phyloP scores from a whole-genome alignment of 2,113 vertebrate species.

The Mixornis gularis region DNA sequence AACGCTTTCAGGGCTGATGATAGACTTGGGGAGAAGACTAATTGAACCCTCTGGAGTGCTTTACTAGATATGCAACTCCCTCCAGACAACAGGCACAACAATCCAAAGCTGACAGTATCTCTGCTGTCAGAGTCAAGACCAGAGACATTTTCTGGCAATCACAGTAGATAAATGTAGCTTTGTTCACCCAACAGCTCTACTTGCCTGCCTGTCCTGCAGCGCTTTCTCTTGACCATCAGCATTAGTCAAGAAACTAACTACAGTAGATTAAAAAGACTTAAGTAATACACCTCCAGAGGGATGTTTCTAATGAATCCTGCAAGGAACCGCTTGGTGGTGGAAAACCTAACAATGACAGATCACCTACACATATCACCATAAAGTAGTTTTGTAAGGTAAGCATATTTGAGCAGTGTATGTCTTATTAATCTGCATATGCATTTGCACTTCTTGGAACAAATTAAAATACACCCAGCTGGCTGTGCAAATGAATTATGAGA shows the following conservation, averaged over 20 bases:
- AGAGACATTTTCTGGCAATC: not conserved
- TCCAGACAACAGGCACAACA: not conserved
- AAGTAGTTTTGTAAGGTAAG: not conserved
- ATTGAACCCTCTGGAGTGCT: not conserved
- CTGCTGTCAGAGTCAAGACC: not conserved
- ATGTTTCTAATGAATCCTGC: not conserved
- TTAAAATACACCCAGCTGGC: not conserved
- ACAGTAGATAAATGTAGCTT: not conserved
- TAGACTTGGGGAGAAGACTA: not conserved
- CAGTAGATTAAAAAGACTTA: not conserved
- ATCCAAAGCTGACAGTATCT: not conserved
- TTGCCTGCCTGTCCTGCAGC: not conserved
- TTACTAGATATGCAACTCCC: not conserved
- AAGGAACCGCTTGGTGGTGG: not conserved
- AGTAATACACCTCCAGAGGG: not conserved
- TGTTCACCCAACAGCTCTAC: not conserved
- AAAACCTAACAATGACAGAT: not conserved
- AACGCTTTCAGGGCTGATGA: not conserved
- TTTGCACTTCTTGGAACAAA: not conserved
- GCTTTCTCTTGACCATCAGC: not conserved
- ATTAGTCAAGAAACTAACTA: not conserved
- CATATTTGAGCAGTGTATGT: not conserved
- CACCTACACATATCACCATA: not conserved
- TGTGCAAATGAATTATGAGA: not conserved
- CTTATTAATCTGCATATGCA: not conserved